Evolutionary conservation across 2,888 invertebrate species (phyloP), one percentile per base, ranked within the genome.

Genomic region (Hofmannophila pseudospretella): DNA sequence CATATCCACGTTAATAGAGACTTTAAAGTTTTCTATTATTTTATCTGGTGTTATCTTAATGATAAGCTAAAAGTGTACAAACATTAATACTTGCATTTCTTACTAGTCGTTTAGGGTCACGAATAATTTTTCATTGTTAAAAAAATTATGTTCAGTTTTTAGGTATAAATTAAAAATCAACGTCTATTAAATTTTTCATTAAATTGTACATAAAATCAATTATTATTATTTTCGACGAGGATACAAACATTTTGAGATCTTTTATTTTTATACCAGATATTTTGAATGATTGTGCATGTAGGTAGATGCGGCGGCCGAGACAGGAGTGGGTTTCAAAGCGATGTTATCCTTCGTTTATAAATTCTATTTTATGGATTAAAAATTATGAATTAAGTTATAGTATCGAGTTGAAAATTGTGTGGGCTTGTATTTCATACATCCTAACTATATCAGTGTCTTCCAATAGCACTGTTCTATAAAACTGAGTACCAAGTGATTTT

Each of bases 101-200:
- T 64, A 76, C 84, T 85, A 86, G 86, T 86, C 84, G 72, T 59
- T 68, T 82, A 80, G 81, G 77, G 77, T 81, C 85, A 81, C 79
- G 67, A 71, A 64, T 61, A 38, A 14, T 55, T 45, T 57, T 46
- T 58, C 54, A 50, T 58, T 62, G 62, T 67, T 62, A 45, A 59
- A 58, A 62, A 54, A 58, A 58, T 61, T 23, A 23, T 23, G 2
- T 23, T n/a, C n/a, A n/a, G n/a, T n/a, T 44, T 51, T 57, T 64
- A 62, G 57, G 51, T 70, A 16, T 16, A 5, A 16, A 16, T 16
- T 16, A 5, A 16, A 49, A 55, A 58, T 51, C 37, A 32, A 25
- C 4, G 55, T 12, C 26, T 31, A 43, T 42, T 35, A 38, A 46
- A 44, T 34, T 27, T 59, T 54, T 58, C 52, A 58, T 45, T 32